Percentiles rank a stretch among this genome's conserved stretches.
phyloP scores from a whole-genome alignment of 2,797 vertebrate species.

The Onychomys leucogaster region DNA sequence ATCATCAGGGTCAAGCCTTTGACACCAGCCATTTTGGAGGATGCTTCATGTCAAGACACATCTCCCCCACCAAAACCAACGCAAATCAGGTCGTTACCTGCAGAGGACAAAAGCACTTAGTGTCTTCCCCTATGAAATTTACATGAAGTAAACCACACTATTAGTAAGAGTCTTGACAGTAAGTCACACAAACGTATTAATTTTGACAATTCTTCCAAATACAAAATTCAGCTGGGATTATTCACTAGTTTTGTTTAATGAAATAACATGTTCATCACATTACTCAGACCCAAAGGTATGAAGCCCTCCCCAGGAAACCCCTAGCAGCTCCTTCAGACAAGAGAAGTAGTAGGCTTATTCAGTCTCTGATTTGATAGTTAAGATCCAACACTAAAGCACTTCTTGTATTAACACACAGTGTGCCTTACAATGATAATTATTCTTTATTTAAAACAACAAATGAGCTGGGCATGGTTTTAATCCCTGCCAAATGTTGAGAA shows the following conservation, averaged over 20 bases:
- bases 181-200: neutral
- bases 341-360: neutral
- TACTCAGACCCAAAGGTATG: neutral
- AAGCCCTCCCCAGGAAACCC: neutral
- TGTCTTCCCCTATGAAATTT: neutral
- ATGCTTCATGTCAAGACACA: neutral
- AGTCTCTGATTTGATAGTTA: neutral
- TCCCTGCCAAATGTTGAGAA: neutral
- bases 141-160: neutral
- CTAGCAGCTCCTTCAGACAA: neutral
- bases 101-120: neutral
- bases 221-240: neutral
- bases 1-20: neutral
- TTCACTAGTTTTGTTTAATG: neutral
- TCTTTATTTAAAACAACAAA: neutral
- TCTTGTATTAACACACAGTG: slow-evolving; percentile 15
- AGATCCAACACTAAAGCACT: neutral
- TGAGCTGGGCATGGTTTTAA: neutral
- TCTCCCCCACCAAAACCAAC: neutral
- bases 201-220: slow-evolving; percentile 33
- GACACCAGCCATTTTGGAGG: neutral
- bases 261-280: neutral
- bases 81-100: neutral
- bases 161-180: neutral
- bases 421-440: neutral